phyloP scores from a whole-genome alignment of 2,113 vertebrate genomes.

The Clarias gariepinus region DNA sequence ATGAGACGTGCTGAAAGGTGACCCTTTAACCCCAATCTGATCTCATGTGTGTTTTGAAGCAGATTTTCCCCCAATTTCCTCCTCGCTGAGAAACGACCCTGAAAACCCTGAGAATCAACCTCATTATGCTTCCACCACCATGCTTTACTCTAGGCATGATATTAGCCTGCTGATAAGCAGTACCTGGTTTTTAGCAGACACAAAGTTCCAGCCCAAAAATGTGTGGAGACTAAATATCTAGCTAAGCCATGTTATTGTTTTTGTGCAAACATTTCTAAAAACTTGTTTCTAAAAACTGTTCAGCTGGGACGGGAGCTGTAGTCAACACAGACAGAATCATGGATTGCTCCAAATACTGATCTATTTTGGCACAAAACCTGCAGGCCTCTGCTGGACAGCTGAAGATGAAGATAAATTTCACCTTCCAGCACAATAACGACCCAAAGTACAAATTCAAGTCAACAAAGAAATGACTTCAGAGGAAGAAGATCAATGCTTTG shows the following conservation, averaged over 20 bases:
- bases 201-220: background rate
- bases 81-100: background rate
- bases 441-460: background rate
- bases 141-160: background rate
- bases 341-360: background rate
- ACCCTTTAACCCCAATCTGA: background rate
- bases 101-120: background rate
- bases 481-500: background rate
- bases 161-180: background rate
- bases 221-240: background rate
- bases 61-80: background rate
- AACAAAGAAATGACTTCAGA: background rate
- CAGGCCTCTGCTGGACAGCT: background rate
- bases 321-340: background rate
- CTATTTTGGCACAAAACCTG: background rate
- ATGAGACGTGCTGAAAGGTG: background rate
- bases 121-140: background rate
- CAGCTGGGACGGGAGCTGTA: background rate
- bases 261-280: background rate
- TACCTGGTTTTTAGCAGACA: background rate
- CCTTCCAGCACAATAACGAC: background rate
- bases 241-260: background rate
- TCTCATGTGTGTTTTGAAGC: background rate
- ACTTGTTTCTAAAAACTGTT: background rate
- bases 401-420: slow-evolving; percentile 1